Base-by-base conservation (phyloP, 2,888 invertebrate genomes). In the Agrotis ipsilon region DNA sequence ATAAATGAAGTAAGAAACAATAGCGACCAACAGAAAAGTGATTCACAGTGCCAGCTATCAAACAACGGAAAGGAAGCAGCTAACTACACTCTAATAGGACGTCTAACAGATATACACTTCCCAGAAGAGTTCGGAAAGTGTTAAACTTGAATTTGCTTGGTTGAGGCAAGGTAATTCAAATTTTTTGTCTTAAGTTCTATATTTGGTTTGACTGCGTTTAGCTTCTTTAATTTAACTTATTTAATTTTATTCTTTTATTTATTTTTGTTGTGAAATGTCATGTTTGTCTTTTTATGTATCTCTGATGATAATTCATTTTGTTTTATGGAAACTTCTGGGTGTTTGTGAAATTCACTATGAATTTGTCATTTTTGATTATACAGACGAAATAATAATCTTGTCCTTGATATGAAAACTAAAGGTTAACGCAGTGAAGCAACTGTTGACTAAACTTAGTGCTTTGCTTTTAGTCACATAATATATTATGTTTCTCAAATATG, bases 31-130 rank as follows among this genome's bases (percentile, higher is more conserved):
- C 92, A 89, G 85, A 96, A 94, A 91, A 89, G 96, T 96, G 96
- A 91, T 93, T 92, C 92, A 87, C 93, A 94, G 96, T 96, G 96
- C 96, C 93, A 94, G 93, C 96, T 96, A 96, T 89, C 91, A 96
- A 94, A 83, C 74, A 93, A 94, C 91, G 71, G 75, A 95, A 94
- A 93, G 87, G 84, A 96, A 96, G 96, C 96, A 49, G 78, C 95
- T 94, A 95, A 75, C 94, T 94, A 95, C 91, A 79, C 52, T 88
- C 92, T 94, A 93, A 92, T 85, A 94, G 96, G 95, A 95, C 94
- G 88, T 90, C 93, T 94, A 95, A 94, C 93, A 94, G 86, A 88
- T 87, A 94, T 79, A 85, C 87, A 89, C 87, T 81, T 83, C 81
- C 79, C 83, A 68, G 78, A 78, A 82, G 82, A 82, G 60, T 65